A percentile compares a stretch with the other conserved stretches of the same genome.
Conservation (phyloP, 2,797 vertebrate genomes). For the Lerista edwardsae region DNA sequence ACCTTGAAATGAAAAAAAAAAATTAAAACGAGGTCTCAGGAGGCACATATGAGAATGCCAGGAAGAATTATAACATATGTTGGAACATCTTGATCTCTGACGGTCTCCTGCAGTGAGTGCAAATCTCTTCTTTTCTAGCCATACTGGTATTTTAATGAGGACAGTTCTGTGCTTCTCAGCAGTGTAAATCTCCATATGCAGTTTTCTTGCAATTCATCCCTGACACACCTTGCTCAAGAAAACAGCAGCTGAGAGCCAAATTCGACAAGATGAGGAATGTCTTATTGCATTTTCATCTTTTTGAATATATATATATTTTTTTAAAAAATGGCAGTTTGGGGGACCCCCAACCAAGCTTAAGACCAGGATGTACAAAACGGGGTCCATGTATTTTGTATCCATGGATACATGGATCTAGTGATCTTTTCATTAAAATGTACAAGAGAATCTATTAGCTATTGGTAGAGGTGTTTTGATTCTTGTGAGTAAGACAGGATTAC, state of each 20-base stretch:
- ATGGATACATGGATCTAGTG: too few species aligned
- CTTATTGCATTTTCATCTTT: too few species aligned
- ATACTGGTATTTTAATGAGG: constrained; percentile 34
- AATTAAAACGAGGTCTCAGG: constrained; percentile 59
- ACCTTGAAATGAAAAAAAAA: constrained; percentile 50
- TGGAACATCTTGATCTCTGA: constrained; percentile 67
- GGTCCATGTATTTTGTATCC: too few species aligned
- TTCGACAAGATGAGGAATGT: accelerated
- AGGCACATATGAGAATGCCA: constrained; percentile 57
- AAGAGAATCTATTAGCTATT: too few species aligned
- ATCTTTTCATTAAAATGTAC: too few species aligned
- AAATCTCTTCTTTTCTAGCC: constrained; percentile 51
- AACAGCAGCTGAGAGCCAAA: accelerated
- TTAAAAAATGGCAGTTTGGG: too few species aligned
- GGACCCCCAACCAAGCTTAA: too few species aligned
- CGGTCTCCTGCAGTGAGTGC: constrained; percentile 40
- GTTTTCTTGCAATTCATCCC: not conserved
- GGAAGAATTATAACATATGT: constrained; percentile 68
- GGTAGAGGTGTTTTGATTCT: too few species aligned
- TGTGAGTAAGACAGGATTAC: too few species aligned
- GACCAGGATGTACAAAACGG: too few species aligned
- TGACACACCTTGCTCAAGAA: accelerated
- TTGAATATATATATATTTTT: too few species aligned
- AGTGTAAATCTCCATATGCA: not conserved
- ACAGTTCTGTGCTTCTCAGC: constrained; percentile 1